phyloP scores from a whole-genome alignment of 2,113 vertebrate species.

The Chrysemys picta region DNA sequence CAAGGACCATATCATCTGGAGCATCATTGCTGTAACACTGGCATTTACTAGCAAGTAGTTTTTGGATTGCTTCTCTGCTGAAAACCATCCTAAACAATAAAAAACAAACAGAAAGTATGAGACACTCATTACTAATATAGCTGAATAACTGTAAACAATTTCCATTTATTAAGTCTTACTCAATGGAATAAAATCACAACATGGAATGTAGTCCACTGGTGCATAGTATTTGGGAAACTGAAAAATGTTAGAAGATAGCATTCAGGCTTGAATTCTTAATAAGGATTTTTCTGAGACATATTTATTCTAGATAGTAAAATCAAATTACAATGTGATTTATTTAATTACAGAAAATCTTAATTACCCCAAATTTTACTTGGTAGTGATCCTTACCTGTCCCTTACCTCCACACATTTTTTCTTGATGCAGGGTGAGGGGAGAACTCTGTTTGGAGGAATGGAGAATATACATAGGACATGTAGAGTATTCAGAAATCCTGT shows the following conservation, averaged over 20 bases:
- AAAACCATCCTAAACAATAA: constrained; percentile 90
- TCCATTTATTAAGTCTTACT: background rate
- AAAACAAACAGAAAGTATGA: background rate
- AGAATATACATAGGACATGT: background rate
- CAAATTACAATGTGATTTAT: background rate
- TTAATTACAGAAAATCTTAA: background rate
- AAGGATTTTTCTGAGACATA: background rate
- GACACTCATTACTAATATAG: background rate
- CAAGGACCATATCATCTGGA: constrained; percentile 97
- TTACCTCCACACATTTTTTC: background rate
- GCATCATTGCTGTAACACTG: constrained; percentile 94
- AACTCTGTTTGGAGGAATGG: background rate
- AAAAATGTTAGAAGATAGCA: background rate
- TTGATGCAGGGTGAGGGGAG: background rate
- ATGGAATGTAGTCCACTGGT: background rate
- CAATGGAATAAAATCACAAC: background rate
- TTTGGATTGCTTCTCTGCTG: constrained; percentile 88
- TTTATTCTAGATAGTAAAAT: background rate
- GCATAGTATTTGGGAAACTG: background rate
- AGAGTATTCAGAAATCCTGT: background rate
- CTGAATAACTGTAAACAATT: background rate
- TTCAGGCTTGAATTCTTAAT: background rate
- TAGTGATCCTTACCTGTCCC: background rate
- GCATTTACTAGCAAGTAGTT: constrained; percentile 89
- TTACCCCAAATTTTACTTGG: background rate